Evolutionary conservation across 2,797 vertebrate species (phyloP).

Genomic region (Chrosomus eos): DNA sequence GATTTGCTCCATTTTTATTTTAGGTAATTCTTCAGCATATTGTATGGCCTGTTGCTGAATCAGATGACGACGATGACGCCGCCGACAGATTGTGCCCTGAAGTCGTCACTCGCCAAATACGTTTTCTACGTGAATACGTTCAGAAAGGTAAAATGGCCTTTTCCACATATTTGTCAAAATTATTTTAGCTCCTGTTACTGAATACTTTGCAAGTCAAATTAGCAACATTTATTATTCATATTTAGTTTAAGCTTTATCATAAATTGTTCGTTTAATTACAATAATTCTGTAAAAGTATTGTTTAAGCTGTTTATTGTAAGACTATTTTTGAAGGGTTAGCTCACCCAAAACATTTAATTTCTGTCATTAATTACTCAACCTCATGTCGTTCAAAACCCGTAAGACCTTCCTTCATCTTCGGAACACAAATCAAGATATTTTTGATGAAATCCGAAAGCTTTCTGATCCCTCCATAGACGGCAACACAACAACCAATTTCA

Average conservation of each 20-base stretch:
- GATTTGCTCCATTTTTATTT: background rate
- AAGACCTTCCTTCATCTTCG: no score
- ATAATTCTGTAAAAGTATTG: background rate
- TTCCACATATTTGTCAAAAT: background rate
- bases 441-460: no score
- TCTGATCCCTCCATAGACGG: no score
- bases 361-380: no score
- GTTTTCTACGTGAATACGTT: background rate
- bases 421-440: no score
- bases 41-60: background rate
- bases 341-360: no score
- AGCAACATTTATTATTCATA: background rate
- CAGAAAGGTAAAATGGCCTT: background rate
- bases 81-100: background rate
- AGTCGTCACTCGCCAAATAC: background rate
- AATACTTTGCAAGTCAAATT: background rate
- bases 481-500: no score
- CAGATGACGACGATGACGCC: background rate
- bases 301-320: background rate
- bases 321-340: no score
- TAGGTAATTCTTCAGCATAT: constrained; percentile 8
- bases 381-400: no score
- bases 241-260: no score
- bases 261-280: no score
- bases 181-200: background rate